These are phyloP conservation scores for Aurelia aurita DNA, from an alignment of 30 jellyfish, hydroid and myxozoan species.

Conservation along the genomic window DNA sequence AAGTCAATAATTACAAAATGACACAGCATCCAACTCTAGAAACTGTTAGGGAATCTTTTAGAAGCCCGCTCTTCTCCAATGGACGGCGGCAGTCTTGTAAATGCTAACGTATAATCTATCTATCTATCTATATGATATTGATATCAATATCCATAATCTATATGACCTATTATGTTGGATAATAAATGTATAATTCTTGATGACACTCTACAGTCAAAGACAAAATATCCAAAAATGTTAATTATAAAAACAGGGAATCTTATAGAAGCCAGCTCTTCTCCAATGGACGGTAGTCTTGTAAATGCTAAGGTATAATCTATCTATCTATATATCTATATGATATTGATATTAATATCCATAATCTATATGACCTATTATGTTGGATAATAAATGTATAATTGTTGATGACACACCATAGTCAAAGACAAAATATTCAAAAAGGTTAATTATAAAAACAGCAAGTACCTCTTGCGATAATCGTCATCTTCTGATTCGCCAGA, in stretches of 20 bases:
- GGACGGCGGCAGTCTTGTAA: not conserved
- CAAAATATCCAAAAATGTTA: not conserved
- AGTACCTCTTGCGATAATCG: conserved; percentile 5
- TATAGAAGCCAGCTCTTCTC: not conserved
- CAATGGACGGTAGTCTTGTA: not conserved
- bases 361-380: too few relatives aligned
- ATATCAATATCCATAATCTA: too few relatives aligned
- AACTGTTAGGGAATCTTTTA: too few relatives aligned
- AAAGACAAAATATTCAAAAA: not conserved
- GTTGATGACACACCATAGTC: not conserved
- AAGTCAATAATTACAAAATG: not conserved
- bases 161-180: too few relatives aligned
- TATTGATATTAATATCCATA: too few relatives aligned
- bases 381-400: too few relatives aligned
- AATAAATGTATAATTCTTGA: too few relatives aligned
- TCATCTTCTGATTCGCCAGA: conserved; percentile 29
- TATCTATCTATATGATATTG: too few relatives aligned
- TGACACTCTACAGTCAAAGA: not conserved
- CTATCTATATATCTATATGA: too few relatives aligned
- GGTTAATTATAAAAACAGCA: too few relatives aligned
- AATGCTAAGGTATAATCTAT: not conserved
- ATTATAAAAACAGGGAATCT: too few relatives aligned
- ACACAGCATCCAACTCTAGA: too few relatives aligned
- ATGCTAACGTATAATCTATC: not conserved
- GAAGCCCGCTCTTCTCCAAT: not conserved